Conservation (phyloP, 2,888 invertebrate genomes). For the Calameuta filiformis region DNA sequence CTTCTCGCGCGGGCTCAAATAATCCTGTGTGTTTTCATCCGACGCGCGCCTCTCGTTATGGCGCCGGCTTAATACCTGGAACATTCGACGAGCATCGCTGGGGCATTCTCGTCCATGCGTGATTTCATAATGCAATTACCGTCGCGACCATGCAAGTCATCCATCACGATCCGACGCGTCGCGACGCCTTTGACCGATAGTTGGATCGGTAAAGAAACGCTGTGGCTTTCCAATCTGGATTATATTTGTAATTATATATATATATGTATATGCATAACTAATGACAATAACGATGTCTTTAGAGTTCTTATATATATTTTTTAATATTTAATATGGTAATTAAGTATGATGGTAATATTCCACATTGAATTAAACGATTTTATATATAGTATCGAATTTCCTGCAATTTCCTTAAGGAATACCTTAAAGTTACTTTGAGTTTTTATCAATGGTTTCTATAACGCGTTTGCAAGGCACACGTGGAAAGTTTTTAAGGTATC, state of each 20-base stretch:
- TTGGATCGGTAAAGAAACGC: not conserved
- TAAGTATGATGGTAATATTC: not conserved
- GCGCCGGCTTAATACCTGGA: not conserved
- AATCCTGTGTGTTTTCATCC: not conserved
- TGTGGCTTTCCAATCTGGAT: not conserved
- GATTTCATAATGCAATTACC: slow-evolving; percentile 12
- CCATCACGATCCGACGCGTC: not conserved
- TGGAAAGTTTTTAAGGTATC: not conserved
- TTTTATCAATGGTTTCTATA: not conserved
- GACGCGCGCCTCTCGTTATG: not conserved
- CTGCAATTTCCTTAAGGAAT: not conserved
- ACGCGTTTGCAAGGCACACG: not conserved
- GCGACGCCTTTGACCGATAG: not conserved
- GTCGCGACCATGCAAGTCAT: not conserved
- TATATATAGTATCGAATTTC: not conserved
- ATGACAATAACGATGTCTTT: not conserved
- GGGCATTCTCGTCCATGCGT: not conserved
- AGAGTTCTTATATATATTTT: not conserved
- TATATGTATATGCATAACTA: not conserved
- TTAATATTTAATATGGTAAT: not conserved
- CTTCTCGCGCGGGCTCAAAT: not conserved
- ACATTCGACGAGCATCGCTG: not conserved
- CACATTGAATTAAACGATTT: not conserved
- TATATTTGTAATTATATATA: not conserved
- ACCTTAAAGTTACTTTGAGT: not conserved